These are phyloP conservation scores for Strix aluco DNA, from an alignment of 2,113 vertebrate species.

Conservation along the genomic window DNA sequence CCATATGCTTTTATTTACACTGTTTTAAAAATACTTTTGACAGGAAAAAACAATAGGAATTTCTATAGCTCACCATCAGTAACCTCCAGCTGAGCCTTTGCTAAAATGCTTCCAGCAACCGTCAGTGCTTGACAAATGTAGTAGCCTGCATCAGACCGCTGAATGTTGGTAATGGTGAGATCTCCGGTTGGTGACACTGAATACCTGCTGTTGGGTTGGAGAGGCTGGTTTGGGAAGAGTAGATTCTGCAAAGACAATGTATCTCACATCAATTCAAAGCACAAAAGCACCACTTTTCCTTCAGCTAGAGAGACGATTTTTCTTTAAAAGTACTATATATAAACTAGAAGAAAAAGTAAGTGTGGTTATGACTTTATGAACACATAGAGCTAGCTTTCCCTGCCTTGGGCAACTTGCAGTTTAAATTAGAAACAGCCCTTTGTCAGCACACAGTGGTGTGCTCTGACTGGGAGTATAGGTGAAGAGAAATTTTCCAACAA, in stretches of 20 bases:
- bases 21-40: constrained; percentile 4
- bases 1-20: background rate
- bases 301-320: background rate
- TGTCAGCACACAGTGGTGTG: background rate
- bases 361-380: constrained; percentile 11
- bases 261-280: constrained; percentile 29
- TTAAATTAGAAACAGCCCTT: constrained; percentile 29
- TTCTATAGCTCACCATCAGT: constrained; percentile 89
- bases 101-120: constrained; percentile 96
- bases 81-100: constrained; percentile 98
- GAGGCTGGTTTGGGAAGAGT: constrained; percentile 96
- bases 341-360: background rate
- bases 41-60: background rate
- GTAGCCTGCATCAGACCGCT: constrained; percentile 91
- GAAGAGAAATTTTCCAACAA: background rate
- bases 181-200: constrained; percentile 92
- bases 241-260: constrained; percentile 85
- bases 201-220: constrained; percentile 92
- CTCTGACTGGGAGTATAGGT: background rate
- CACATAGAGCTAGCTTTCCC: background rate
- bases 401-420: constrained; percentile 6
- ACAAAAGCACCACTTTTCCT: background rate
- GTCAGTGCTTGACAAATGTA: constrained; percentile 98
- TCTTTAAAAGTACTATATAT: background rate
- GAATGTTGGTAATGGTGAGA: constrained; percentile 92